phyloP scores from a whole-genome alignment of 2,888 invertebrate species.

The Caenorhabditis sp. region DNA sequence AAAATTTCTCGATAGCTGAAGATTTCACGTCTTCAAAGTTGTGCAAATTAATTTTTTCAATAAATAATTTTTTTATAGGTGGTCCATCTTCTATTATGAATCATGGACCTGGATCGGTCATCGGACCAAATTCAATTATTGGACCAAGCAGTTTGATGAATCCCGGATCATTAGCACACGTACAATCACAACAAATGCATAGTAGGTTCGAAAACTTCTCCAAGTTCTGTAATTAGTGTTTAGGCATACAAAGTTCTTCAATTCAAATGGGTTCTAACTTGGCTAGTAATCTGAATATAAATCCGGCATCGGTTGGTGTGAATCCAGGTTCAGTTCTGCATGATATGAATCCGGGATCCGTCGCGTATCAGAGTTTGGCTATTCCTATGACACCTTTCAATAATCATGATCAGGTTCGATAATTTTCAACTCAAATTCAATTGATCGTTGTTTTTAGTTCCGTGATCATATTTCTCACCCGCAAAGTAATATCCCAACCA shows the following conservation, averaged over 20 bases:
- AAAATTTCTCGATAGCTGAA: no score
- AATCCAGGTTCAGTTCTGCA: constrained; percentile 42
- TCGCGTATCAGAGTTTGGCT: constrained; percentile 40
- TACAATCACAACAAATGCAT: constrained; percentile 31
- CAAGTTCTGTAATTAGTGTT: neutral
- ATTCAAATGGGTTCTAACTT: constrained; percentile 36
- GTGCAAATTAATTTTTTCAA: neutral
- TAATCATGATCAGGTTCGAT: constrained; percentile 25
- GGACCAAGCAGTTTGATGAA: constrained; percentile 43
- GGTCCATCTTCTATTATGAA: constrained; percentile 39
- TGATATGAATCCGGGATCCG: constrained; percentile 47
- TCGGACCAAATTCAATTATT: constrained; percentile 49
- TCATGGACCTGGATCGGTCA: constrained; percentile 57
- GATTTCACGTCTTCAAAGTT: neutral
- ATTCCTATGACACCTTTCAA: constrained; percentile 70
- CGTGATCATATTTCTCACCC: constrained; percentile 24
- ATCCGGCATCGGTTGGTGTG: constrained; percentile 49
- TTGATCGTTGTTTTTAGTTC: constrained; percentile 2
- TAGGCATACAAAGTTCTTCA: constrained; percentile 33
- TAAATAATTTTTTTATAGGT: constrained; percentile 10
- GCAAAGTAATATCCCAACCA: constrained; percentile 38
- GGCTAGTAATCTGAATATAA: constrained; percentile 52
- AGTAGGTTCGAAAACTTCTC: constrained; percentile 13
- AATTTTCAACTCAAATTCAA: neutral
- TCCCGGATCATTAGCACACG: constrained; percentile 26